Evolutionary conservation across 2,113 vertebrate species (phyloP), one percentile per base, ranked within the genome.

Genomic region (Tachycineta bicolor): DNA sequence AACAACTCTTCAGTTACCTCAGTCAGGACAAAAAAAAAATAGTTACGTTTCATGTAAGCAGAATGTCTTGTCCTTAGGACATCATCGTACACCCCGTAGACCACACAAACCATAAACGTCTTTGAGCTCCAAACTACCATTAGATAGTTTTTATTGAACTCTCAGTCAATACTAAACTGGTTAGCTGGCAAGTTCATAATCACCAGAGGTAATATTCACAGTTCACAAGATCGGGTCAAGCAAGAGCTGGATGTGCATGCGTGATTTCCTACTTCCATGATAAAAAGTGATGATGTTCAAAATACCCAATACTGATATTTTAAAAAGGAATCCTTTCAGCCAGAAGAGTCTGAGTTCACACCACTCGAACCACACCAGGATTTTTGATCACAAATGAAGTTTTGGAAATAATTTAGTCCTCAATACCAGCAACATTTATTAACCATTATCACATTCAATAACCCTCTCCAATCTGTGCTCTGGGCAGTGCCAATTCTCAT

Each of bases 151-250:
- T 89, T 96, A 97, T 89, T 90, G 93, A 94, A 43, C 39, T 47
- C 25, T 25, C 78, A 90, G 59, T 96, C 93, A 95, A 95, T 96
- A 93, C 64, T 97, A 94, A 96, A 47, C 87, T 39, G 71, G 87
- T 97, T 97, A 95, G 64, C 64, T 81, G 44, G 78, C 76, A 90
- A 97, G 87, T 95, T 96, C 91, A 90, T 97, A 94, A 95, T 95
- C 94, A 97, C 49, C 64, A 96, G 64, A 87, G 69, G 69, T 94
- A 93, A 90, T 90, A 96, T 82, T 93, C 88, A 96, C 83, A 87
- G 81, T 76, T 90, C 47, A 78, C 56, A 60, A 89, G 58, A 90
- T 4, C 20, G 44, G 69, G 76, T 90, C 94, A 87, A 49, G 75
- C 64, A 89, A 64, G 68, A 90, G 25, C 62, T 81, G 37, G 80